Conservation (phyloP, 1,140 invertebrate genomes). For the Triops longicaudatus region DNA sequence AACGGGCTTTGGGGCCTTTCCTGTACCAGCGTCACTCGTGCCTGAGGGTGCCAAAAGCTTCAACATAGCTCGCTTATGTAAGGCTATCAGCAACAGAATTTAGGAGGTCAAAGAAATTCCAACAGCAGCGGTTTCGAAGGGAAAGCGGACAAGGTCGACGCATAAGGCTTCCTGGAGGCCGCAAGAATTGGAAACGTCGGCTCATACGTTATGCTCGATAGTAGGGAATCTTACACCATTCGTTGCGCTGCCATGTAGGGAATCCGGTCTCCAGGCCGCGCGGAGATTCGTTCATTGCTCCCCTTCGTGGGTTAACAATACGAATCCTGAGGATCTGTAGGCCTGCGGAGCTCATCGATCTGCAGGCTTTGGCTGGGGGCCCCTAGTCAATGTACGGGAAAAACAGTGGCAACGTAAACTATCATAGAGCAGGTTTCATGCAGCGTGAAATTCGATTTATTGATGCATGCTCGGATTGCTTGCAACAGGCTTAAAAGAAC, state of each 20-base stretch:
- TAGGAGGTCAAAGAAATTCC: neutral
- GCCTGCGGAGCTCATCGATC: conserved; percentile 5
- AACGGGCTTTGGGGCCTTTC: neutral
- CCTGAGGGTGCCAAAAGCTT: neutral
- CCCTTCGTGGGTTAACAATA: neutral
- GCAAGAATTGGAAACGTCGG: neutral
- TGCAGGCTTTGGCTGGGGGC: neutral
- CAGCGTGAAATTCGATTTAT: neutral
- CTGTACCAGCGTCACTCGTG: neutral
- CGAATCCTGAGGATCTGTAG: neutral
- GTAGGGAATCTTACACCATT: neutral
- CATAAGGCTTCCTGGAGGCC: neutral
- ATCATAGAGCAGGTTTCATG: neutral
- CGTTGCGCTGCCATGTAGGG: neutral
- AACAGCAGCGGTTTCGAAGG: neutral
- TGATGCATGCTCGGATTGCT: too few relatives aligned
- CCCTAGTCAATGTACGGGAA: neutral
- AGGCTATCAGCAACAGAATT: neutral
- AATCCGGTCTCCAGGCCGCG: neutral
- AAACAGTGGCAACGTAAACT: neutral
- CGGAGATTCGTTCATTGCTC: neutral
- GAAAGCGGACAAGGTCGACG: neutral
- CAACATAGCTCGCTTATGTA: neutral
- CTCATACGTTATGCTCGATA: too few relatives aligned
- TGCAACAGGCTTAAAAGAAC: neutral